Evolutionary conservation across 2,797 vertebrate species (phyloP).

Genomic region (Knipowitschia caucasica): DNA sequence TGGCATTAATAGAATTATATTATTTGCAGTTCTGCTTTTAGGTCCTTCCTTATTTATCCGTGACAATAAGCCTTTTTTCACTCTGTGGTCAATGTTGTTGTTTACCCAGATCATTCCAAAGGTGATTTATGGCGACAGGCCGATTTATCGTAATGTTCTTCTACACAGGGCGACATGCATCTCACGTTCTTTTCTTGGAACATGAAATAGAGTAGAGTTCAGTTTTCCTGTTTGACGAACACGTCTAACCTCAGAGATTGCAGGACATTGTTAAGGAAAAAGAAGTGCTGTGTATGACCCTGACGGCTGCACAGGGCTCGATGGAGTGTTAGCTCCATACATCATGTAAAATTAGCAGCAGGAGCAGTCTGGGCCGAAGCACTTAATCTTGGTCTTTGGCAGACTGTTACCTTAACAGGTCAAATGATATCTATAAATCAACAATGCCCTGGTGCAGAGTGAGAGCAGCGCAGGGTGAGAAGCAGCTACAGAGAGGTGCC

Average conservation of each 20-base stretch:
- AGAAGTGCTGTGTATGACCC: slow-evolving; percentile 52
- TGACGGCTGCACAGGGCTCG: slow-evolving; percentile 48
- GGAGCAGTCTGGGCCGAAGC: slow-evolving; percentile 73
- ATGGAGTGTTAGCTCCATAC: slow-evolving; percentile 78
- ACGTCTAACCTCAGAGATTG: slow-evolving; percentile 54
- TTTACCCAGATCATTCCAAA: no score
- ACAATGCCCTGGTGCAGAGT: slow-evolving; percentile 60
- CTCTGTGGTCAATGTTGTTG: no score
- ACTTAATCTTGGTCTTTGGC: slow-evolving; percentile 84
- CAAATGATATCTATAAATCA: slow-evolving; percentile 86
- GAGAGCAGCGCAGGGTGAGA: slow-evolving; percentile 42
- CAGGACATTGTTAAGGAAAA: slow-evolving; percentile 48
- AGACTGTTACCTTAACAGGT: slow-evolving; percentile 84
- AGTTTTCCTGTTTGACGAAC: slow-evolving; percentile 25
- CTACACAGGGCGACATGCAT: no score
- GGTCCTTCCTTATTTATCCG: no score
- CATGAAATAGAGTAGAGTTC: slow-evolving; percentile 27
- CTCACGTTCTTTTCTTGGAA: slow-evolving; percentile 24
- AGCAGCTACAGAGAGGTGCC: slow-evolving; percentile 37
- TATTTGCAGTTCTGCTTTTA: no score
- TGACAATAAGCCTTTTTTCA: no score
- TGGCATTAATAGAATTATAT: no score
- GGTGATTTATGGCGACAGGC: no score
- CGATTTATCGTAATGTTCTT: no score
- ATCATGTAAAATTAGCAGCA: slow-evolving; percentile 85